These are phyloP conservation scores for Campylorhamphus procurvoides DNA, from an alignment of 2,113 vertebrate genomes.

Conservation along the genomic window DNA sequence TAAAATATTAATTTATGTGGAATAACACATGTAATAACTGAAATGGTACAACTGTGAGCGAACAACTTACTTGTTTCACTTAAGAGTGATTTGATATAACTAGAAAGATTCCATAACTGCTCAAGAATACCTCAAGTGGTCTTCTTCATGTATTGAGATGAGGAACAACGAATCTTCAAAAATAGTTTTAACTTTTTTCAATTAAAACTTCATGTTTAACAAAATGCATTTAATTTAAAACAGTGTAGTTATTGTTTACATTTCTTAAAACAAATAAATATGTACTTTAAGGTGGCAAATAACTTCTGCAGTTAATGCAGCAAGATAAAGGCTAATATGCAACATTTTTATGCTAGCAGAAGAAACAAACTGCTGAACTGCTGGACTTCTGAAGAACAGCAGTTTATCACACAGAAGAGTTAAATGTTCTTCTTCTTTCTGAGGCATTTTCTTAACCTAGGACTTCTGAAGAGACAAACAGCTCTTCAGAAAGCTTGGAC, in stretches of 20 bases:
- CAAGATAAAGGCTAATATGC: neutral
- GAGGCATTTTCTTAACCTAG: neutral
- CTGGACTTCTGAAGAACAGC: neutral
- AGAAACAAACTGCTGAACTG: neutral
- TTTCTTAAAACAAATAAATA: neutral
- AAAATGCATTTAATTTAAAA: neutral
- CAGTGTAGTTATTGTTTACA: neutral
- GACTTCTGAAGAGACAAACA: neutral
- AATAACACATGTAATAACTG: neutral
- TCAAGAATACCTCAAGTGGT: neutral
- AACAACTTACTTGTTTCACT: neutral
- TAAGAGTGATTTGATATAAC: neutral
- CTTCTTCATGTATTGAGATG: neutral
- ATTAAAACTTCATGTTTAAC: neutral
- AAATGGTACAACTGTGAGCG: neutral
- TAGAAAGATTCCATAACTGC: neutral
- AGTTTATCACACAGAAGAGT: neutral
- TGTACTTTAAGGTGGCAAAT: neutral
- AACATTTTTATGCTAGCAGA: neutral
- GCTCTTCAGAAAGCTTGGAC: neutral
- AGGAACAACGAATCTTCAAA: neutral
- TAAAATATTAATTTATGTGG: neutral
- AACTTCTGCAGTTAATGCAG: neutral
- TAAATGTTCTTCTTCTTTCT: neutral
- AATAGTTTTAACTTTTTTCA: neutral